Evolutionary conservation across 2,113 vertebrate genomes (phyloP), one percentile per base, ranked within the genome.

Genomic region (Cololabis saira): DNA sequence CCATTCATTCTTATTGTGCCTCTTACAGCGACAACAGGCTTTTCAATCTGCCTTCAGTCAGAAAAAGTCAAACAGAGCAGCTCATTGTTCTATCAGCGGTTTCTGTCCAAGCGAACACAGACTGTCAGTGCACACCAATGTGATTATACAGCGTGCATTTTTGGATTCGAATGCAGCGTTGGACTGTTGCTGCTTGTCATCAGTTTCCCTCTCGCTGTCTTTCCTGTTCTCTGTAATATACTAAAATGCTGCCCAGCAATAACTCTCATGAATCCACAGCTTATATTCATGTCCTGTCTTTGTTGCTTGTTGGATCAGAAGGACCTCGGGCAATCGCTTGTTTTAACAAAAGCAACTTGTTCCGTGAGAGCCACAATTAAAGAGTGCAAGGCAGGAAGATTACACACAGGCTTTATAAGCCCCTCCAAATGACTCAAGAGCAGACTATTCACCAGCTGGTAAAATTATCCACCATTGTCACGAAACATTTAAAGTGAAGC

Each of bases 391-490:
- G 72, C 70, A 84, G 80, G 83, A 88, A 85, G 87, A 88, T 90
- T 89, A 89, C 87, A 83, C 82, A 82, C 75, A 76, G 58, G 19
- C 81, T 93, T 93, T 89, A 92, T 80, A 71, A 81, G 74, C 78
- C 87, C 73, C 78, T 87, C 70, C 83, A 89, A 91, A 90, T 92
- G 87, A 92, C 88, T 91, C 89, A 92, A 78, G 78, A 86, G 70
- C 80, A 83, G 80, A 85, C 82, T 80, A 82, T 83, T 81, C 81
- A 76, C 61, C 84, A 88, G 83, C 86, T 91, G 84, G 83, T 86
- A 82, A 83, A 83, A 82, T 81, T 63, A 84, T 81, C 80, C 78
- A 85, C 68, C 65, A 80, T 62, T 80, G 79, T 87, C 84, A 83
- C 73, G 73, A 83, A 87, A 87, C 61, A 64, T 59, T 76, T 74